A percentile compares a stretch with the other conserved stretches of the same genome.
These are phyloP conservation scores for Cyclopterus lumpus DNA, from an alignment of 2,797 vertebrate genomes.

Conservation along the genomic window DNA sequence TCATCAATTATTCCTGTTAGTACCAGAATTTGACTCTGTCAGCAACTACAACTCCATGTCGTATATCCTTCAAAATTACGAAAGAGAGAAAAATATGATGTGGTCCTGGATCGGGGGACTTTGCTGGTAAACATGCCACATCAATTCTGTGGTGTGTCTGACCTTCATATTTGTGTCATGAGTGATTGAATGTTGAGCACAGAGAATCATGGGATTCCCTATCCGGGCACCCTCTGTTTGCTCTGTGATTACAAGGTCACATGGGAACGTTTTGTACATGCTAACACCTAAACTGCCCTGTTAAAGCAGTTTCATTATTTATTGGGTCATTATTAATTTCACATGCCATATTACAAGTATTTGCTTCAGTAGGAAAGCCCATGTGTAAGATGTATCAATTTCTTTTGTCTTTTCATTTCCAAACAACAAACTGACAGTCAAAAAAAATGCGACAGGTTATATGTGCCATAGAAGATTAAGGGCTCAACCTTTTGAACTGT, in stretches of 20 bases:
- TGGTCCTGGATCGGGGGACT: constrained; percentile 3
- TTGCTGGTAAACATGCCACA: constrained; percentile 49
- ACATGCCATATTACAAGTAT: background rate
- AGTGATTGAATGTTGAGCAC: constrained; percentile 32
- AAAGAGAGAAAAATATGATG: constrained; percentile 35
- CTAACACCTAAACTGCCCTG: background rate
- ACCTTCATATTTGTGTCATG: constrained; percentile 20
- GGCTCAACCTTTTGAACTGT: background rate
- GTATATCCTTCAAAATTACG: constrained; percentile 23
- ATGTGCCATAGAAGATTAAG: constrained; percentile 19
- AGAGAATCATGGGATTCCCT: constrained; percentile 23
- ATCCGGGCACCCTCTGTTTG: constrained; percentile 17
- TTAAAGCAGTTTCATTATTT: constrained; percentile 4
- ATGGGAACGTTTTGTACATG: background rate
- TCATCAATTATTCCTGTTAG: constrained; percentile 58
- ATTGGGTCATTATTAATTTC: constrained; percentile 6
- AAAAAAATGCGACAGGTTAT: background rate
- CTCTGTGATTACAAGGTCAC: constrained; percentile 26
- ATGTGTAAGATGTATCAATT: background rate
- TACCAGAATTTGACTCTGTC: constrained; percentile 38
- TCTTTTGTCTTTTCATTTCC: background rate
- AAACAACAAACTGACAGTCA: background rate
- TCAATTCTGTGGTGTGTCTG: constrained; percentile 36
- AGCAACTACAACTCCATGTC: constrained; percentile 32
- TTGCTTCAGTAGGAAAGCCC: background rate